Base-by-base conservation (phyloP, 2,797 vertebrate species). In the Gobio occitaniae region DNA sequence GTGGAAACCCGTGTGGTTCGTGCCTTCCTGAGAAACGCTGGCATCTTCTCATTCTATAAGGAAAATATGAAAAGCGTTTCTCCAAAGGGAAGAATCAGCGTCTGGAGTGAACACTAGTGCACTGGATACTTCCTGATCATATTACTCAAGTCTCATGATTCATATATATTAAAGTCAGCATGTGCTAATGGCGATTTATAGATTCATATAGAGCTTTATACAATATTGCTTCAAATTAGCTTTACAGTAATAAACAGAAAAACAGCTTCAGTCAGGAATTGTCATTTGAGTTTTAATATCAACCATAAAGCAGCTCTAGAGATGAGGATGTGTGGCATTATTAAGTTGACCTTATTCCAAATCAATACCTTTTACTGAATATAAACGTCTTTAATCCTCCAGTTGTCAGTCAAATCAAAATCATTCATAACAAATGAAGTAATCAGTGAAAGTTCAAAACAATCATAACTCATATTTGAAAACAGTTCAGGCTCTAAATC, bases 1-100 rank as follows among this genome's bases (percentile, higher is more conserved):
- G 38, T 66, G 82, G 82, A 86, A 89, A 83, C 80, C 81, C 63
- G 71, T 79, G 84, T 74, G 82, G 76, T 83, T 78, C 72, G 36
- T 52, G 59, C 41, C 50, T 79, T 83, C 87, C 59, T 83, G 48
- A 88, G 52, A 80, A 29, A 17, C 29, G 21, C 66, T 83, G 54
- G 50, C 47, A 50, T 78, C 56, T 71, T 80, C 76, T 61, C 48
- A 44, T n/a, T n/a, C 17, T 78, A 10, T 12, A 50, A 1, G 66
- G 25, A 36, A 50, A 19, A 74, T 11, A 83, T 12, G 0, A 41
- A 65, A 75, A 25, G 6, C 41, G 36, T 38, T 15, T 75, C 25
- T 15, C 17, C n/a, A 13, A 59, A 65, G 29, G 19, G 65, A 66
- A 75, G 13, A 36, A n/a, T 38, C 52, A 0, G 6, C 54, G 44